These are phyloP conservation scores for Stenchaetothrips biformis DNA, from an alignment of 2,888 invertebrate species.

Conservation along the genomic window DNA sequence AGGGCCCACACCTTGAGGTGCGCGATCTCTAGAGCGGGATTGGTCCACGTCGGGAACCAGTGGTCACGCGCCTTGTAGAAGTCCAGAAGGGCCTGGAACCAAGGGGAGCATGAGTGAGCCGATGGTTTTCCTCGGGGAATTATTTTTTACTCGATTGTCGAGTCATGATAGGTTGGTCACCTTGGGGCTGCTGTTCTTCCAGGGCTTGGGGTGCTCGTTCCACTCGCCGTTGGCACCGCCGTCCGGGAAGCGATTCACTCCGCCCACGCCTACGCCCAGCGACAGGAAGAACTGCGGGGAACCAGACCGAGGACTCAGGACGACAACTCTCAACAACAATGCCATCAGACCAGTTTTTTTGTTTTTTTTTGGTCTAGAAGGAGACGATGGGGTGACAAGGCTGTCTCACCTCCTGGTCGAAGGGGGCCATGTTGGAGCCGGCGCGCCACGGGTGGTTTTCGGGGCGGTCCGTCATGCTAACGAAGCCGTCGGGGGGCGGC, in stretches of 20 bases:
- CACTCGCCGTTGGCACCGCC: background rate
- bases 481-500: background rate
- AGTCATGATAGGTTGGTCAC: conserved; percentile 4
- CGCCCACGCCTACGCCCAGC: background rate
- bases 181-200: conserved; percentile 34
- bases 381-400: no score
- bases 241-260: background rate
- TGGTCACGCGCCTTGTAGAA: conserved; percentile 7
- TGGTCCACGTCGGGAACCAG: background rate
- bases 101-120: background rate
- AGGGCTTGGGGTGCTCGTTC: conserved; percentile 32
- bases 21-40: background rate
- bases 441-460: background rate
- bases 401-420: background rate
- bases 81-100: background rate
- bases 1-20: background rate
- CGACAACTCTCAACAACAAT: background rate
- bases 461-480: background rate
- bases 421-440: background rate
- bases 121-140: no score
- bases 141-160: no score
- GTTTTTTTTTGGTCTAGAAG: no score
- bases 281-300: background rate
- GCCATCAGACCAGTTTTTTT: no score
- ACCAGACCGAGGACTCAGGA: background rate